These are phyloP conservation scores for Chrysaora quinquecirrha DNA, from an alignment of 30 jellyfish, hydroid and myxozoan species.

Conservation along the genomic window DNA sequence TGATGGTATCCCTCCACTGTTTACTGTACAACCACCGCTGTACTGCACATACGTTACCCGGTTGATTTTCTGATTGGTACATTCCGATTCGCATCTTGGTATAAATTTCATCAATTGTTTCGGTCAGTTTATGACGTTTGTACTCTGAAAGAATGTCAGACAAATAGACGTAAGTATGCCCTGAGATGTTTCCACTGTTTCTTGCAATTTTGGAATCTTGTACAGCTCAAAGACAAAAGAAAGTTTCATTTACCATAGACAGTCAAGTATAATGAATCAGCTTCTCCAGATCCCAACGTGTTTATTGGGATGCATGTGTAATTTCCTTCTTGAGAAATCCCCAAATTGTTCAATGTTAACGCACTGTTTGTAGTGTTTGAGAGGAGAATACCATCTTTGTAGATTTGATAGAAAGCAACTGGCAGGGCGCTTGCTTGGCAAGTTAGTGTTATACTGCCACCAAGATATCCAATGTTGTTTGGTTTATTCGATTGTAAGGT, in stretches of 20 bases:
- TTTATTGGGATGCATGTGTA: constrained; percentile 33
- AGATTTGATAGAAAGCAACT: constrained; percentile 19
- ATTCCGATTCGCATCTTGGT: too few species aligned
- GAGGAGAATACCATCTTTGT: constrained; percentile 2
- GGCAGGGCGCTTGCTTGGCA: constrained; percentile 43
- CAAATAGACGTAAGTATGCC: too few species aligned
- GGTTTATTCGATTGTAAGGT: neutral
- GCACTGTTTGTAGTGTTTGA: constrained; percentile 18
- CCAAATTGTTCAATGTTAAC: neutral
- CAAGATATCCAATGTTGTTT: constrained; percentile 1
- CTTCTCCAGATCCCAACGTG: constrained; percentile 16
- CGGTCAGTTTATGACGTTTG: too few species aligned
- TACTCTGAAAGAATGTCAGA: too few species aligned
- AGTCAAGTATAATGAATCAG: neutral
- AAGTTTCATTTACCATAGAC: neutral
- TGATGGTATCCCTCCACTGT: too few species aligned
- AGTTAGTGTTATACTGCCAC: constrained; percentile 14
- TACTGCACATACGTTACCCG: too few species aligned
- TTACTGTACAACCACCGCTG: too few species aligned
- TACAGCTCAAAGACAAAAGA: neutral
- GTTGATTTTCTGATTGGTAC: too few species aligned
- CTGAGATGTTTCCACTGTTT: too few species aligned
- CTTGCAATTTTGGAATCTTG: too few species aligned
- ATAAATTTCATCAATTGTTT: too few species aligned
- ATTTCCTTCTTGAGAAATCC: constrained; percentile 12